A percentile compares a stretch with the other conserved stretches of the same genome.
Conservation (phyloP, 2,888 invertebrate genomes). For the Metacarcinus magister region DNA sequence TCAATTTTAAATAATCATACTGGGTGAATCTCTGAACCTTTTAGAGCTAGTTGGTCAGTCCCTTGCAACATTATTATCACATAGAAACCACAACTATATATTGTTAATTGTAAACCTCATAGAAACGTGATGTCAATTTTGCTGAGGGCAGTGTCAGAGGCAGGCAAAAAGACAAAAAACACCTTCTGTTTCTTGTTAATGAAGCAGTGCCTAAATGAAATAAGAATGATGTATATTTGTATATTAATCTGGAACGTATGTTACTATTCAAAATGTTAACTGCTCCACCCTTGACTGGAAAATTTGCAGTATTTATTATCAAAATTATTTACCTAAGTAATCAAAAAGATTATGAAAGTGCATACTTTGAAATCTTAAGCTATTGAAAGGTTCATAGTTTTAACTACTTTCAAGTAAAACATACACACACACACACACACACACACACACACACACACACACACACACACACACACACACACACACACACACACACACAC, state of each 20-base stretch:
- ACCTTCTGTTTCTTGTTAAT: constrained; percentile 54
- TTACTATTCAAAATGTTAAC: constrained; percentile 41
- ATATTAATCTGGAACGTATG: constrained; percentile 65
- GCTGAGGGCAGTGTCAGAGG: constrained; percentile 71
- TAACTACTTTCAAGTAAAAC: not conserved
- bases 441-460: not conserved
- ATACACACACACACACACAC: not conserved
- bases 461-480: not conserved
- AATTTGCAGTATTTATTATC: constrained; percentile 35
- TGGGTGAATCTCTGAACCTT: constrained; percentile 1
- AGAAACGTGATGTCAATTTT: constrained; percentile 37
- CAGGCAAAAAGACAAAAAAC: constrained; percentile 71
- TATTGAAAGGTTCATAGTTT: not conserved
- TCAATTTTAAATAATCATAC: not conserved
- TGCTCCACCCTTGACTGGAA: constrained; percentile 10
- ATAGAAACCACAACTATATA: constrained; percentile 38
- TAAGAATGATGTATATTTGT: constrained; percentile 66
- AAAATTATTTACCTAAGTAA: not conserved
- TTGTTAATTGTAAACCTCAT: constrained; percentile 57
- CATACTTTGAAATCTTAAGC: not conserved
- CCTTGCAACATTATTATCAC: constrained; percentile 50
- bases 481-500: not conserved
- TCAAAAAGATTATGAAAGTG: not conserved
- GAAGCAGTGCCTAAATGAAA: constrained; percentile 53
- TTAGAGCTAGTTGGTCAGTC: not conserved